Percentiles rank a stretch among this genome's conserved stretches.
These are phyloP conservation scores for Spilarctia lutea DNA, from an alignment of 2,888 invertebrate genomes.

Conservation along the genomic window DNA sequence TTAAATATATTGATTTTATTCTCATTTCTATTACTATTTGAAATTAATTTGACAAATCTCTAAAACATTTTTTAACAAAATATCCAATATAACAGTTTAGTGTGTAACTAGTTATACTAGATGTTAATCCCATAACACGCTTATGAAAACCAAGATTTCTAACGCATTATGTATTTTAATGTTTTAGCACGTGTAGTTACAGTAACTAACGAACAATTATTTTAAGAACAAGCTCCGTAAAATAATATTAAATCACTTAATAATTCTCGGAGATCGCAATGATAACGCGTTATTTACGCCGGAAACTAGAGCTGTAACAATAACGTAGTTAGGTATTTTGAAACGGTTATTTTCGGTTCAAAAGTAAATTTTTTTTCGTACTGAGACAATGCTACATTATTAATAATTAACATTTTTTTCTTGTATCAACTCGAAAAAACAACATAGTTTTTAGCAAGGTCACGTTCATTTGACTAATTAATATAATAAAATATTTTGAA, in stretches of 20 bases:
- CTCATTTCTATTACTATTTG: neutral
- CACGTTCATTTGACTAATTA: constrained; percentile 53
- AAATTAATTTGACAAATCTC: neutral
- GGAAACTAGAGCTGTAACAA: constrained; percentile 12
- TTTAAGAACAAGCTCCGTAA: constrained; percentile 36
- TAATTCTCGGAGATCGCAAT: constrained; percentile 29
- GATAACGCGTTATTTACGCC: constrained; percentile 35
- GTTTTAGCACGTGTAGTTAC: constrained; percentile 21
- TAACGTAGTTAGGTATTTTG: constrained; percentile 9
- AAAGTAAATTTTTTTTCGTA: constrained; percentile 32
- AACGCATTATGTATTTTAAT: constrained; percentile 26
- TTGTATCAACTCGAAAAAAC: constrained; percentile 48
- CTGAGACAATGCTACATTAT: constrained; percentile 37
- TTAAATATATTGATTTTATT: neutral
- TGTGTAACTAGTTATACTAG: constrained; percentile 22
- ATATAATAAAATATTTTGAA: constrained; percentile 53
- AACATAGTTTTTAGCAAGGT: constrained; percentile 33
- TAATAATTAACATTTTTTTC: constrained; percentile 40
- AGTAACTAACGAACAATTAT: constrained; percentile 30
- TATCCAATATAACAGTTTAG: too few relatives aligned
- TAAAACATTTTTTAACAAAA: neutral
- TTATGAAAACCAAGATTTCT: constrained; percentile 30
- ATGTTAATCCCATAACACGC: constrained; percentile 23
- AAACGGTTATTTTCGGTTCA: constrained; percentile 23
- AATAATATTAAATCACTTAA: constrained; percentile 28